Evolutionary conservation across 2,797 vertebrate species (phyloP).

Genomic region (Euphonia xanthogaster): DNA sequence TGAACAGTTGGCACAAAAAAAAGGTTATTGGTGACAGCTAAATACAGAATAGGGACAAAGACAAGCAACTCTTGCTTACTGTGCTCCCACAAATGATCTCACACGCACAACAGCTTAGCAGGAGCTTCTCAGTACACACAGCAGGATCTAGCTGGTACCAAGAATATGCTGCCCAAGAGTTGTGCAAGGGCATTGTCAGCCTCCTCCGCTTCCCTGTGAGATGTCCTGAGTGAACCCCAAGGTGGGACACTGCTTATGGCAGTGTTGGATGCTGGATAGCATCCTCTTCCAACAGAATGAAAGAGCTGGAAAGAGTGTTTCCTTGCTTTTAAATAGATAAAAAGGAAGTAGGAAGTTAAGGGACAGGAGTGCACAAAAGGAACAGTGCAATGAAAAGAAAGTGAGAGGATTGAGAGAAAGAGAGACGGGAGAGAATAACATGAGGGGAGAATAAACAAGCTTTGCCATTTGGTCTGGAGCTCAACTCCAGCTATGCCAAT

Average conservation of each 20-base stretch:
- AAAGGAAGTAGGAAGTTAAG: background rate
- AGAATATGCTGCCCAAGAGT: background rate
- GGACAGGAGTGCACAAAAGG: background rate
- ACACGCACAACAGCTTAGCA: background rate
- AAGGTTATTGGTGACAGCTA: background rate
- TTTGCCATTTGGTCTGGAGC: background rate
- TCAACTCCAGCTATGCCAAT: background rate
- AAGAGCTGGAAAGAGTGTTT: background rate
- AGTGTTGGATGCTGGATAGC: background rate
- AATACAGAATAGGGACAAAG: background rate
- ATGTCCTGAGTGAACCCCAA: background rate
- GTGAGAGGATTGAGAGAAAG: background rate
- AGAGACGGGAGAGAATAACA: background rate
- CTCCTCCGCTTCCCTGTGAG: fast-evolving
- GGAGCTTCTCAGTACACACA: background rate
- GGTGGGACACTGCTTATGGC: background rate
- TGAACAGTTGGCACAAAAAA: background rate
- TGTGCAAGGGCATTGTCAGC: background rate
- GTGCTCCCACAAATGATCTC: background rate
- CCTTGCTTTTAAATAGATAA: background rate
- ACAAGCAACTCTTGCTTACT: background rate
- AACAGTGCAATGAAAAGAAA: background rate
- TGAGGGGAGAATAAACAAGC: background rate
- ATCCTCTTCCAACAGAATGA: background rate
- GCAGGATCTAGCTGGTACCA: background rate